These are phyloP conservation scores for Papilio glaucus DNA, from an alignment of 1,140 invertebrate genomes.

Conservation along the genomic window DNA sequence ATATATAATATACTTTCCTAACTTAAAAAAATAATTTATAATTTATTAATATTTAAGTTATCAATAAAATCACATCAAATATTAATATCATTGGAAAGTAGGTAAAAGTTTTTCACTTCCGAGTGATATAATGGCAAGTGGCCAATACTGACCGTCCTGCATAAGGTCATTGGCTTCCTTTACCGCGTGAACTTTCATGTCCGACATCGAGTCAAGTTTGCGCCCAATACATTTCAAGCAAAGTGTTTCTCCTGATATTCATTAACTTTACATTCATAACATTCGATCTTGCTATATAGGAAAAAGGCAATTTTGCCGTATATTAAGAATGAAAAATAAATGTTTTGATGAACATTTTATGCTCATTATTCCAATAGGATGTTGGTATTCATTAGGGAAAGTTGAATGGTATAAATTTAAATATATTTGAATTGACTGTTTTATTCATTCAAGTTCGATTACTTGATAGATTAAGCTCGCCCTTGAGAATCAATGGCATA, in stretches of 20 bases:
- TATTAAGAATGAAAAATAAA: not conserved
- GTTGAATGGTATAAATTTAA: constrained; percentile 42
- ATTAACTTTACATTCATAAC: too few relatives aligned
- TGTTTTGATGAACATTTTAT: not conserved
- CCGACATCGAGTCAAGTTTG: not conserved
- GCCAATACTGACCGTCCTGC: not conserved
- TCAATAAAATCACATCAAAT: too few relatives aligned
- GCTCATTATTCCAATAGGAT: not conserved
- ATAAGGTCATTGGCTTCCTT: not conserved
- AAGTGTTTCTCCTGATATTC: not conserved
- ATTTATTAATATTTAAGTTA: too few relatives aligned
- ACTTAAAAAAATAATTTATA: too few relatives aligned
- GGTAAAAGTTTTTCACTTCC: not conserved
- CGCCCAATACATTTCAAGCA: not conserved
- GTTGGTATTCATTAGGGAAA: constrained; percentile 43
- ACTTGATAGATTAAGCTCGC: not conserved
- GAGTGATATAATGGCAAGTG: not conserved
- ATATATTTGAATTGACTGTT: constrained; percentile 38
- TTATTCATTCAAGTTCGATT: constrained; percentile 27
- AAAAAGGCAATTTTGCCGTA: not conserved
- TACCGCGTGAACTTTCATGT: not conserved
- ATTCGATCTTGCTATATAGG: not conserved
- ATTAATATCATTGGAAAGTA: constrained; percentile 1
- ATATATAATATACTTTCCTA: not conserved
- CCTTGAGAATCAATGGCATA: too few relatives aligned